Evolutionary conservation across 2,888 invertebrate species (phyloP).

Genomic region (Eremobia ochroleuca): DNA sequence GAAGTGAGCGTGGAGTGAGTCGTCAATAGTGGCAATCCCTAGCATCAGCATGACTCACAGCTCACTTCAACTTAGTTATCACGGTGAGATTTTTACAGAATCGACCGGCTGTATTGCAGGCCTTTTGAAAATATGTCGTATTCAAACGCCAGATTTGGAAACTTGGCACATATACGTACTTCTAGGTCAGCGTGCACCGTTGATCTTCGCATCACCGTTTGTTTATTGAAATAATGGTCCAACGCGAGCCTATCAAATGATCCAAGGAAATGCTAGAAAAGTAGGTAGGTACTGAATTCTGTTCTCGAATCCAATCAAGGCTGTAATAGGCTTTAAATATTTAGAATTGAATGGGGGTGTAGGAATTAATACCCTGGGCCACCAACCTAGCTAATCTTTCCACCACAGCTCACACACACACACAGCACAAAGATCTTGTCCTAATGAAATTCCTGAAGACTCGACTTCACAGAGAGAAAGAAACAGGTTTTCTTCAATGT

Average conservation of each 20-base stretch:
- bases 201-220: background rate
- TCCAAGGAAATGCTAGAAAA: background rate
- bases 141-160: too few species aligned
- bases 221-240: background rate
- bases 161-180: too few species aligned
- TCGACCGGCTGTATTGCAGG: too few species aligned
- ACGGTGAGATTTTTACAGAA: too few species aligned
- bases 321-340: background rate
- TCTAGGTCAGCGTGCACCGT: background rate
- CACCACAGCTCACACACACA: background rate
- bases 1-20: too few species aligned
- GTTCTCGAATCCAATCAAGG: background rate
- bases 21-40: too few species aligned
- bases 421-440: background rate
- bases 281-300: background rate
- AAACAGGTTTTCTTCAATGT: background rate
- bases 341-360: background rate
- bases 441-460: background rate
- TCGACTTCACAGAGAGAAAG: too few species aligned
- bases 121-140: too few species aligned
- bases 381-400: background rate
- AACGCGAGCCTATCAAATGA: background rate
- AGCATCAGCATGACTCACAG: too few species aligned
- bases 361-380: background rate
- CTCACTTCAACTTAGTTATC: too few species aligned